phyloP scores from a whole-genome alignment of 2,797 vertebrate species.

The Microctenopoma lineatum region DNA sequence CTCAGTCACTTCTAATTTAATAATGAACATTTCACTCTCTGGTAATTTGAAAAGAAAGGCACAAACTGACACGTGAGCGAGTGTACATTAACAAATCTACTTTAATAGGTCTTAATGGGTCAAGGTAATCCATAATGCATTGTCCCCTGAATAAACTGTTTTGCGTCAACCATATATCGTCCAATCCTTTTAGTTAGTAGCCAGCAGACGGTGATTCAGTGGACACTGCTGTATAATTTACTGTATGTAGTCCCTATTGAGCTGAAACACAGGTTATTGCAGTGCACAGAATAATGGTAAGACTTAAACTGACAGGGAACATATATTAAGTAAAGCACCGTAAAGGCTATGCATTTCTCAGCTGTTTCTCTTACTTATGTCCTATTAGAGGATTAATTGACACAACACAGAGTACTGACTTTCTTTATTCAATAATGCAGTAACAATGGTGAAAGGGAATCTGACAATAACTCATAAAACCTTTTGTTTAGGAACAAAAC shows the following conservation, averaged over 20 bases:
- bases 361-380: conserved; percentile 29
- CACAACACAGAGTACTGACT: background rate
- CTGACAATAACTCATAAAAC: conserved; percentile 6
- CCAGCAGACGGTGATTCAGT: conserved; percentile 56
- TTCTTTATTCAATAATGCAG: background rate
- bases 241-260: conserved; percentile 41
- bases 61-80: conserved; percentile 21
- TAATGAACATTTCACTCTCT: background rate
- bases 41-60: conserved; percentile 22
- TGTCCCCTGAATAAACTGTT: conserved; percentile 64
- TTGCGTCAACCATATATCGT: conserved; percentile 58
- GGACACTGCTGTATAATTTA: conserved; percentile 67
- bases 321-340: conserved; percentile 55
- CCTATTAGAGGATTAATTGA: conserved; percentile 35
- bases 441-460: conserved; percentile 4
- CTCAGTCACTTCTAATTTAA: background rate
- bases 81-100: conserved; percentile 38
- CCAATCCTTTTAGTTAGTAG: conserved; percentile 60
- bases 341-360: conserved; percentile 34
- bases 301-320: conserved; percentile 52
- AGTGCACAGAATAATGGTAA: conserved; percentile 65
- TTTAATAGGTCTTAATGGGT: conserved; percentile 63
- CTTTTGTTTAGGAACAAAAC: conserved; percentile 35
- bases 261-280: conserved; percentile 46
- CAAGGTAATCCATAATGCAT: conserved; percentile 54